Percentiles rank a stretch among this genome's conserved stretches.
Evolutionary conservation across 2,797 vertebrate species (phyloP).

Genomic region (Cetoscarus ocellatus): DNA sequence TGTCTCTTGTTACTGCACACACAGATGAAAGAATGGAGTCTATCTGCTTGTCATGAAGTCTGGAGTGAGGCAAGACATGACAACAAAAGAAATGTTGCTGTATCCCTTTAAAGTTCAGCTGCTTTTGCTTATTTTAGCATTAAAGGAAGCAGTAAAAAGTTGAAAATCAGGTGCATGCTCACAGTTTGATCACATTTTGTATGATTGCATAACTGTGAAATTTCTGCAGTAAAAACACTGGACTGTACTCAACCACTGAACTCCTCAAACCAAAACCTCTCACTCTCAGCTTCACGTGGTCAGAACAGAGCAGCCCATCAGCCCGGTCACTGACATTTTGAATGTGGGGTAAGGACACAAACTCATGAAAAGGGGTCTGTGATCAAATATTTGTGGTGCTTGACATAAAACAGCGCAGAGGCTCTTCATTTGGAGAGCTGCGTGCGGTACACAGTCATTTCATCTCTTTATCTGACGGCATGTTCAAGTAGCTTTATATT

Average conservation of each 20-base stretch:
- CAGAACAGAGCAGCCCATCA: conserved; percentile 31
- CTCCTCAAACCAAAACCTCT: conserved; percentile 29
- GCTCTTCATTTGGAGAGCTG: conserved; percentile 63
- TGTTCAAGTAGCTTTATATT: conserved; percentile 60
- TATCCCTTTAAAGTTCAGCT: too few relatives aligned
- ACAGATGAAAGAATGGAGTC: too few relatives aligned
- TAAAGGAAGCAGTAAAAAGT: too few relatives aligned
- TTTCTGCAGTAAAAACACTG: conserved; percentile 1
- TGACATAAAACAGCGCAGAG: conserved; percentile 55
- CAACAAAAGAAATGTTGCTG: too few relatives aligned
- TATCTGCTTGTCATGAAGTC: too few relatives aligned
- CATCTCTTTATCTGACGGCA: conserved; percentile 59
- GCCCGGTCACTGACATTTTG: conserved; percentile 24
- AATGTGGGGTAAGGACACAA: conserved; percentile 44
- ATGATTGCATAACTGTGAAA: not conserved
- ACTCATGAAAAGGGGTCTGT: conserved; percentile 34
- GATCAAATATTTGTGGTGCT: conserved; percentile 61
- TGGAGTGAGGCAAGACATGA: too few relatives aligned
- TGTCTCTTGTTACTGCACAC: too few relatives aligned
- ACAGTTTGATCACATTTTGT: not conserved
- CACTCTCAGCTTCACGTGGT: conserved; percentile 31
- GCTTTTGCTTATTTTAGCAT: too few relatives aligned
- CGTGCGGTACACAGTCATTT: conserved; percentile 59
- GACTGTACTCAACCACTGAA: conserved; percentile 11
- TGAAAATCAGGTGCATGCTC: too few relatives aligned